Evolutionary conservation across 1,140 invertebrate species (phyloP).

Genomic region (Polypedilum vanderplanki): DNA sequence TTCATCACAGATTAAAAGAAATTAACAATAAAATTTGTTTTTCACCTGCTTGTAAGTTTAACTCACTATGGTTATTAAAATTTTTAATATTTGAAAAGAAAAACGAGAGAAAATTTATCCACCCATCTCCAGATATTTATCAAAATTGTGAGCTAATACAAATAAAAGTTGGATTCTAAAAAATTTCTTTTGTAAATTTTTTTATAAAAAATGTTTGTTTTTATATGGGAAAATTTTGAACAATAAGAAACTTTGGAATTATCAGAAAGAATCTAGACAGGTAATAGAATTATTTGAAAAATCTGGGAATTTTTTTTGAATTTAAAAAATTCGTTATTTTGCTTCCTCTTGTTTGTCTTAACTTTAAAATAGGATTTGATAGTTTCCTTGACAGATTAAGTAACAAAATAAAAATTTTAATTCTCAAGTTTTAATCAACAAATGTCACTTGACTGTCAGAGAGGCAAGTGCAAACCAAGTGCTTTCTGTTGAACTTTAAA

Average conservation of each 20-base stretch:
- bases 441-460: no score
- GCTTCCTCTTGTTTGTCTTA: no score
- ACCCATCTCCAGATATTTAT: conserved; percentile 10
- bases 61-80: not conserved
- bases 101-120: not conserved
- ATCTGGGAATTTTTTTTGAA: no score
- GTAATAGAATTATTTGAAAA: no score
- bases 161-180: not conserved
- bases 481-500: no score
- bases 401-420: no score
- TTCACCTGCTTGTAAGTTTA: not conserved
- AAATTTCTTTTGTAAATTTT: not conserved
- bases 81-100: not conserved
- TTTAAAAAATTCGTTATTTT: no score
- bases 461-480: no score
- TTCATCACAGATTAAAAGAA: not conserved
- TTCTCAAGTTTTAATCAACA: no score
- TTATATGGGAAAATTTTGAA: not conserved
- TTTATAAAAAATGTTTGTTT: not conserved
- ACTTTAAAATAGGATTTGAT: no score
- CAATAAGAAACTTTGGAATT: not conserved
- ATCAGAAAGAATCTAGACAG: no score
- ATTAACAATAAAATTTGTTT: not conserved
- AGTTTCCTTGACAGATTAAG: no score
- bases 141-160: not conserved